Percentiles rank a stretch among this genome's conserved stretches.
phyloP scores from a whole-genome alignment of 2,888 invertebrate genomes.

The Amorpha juglandis region DNA sequence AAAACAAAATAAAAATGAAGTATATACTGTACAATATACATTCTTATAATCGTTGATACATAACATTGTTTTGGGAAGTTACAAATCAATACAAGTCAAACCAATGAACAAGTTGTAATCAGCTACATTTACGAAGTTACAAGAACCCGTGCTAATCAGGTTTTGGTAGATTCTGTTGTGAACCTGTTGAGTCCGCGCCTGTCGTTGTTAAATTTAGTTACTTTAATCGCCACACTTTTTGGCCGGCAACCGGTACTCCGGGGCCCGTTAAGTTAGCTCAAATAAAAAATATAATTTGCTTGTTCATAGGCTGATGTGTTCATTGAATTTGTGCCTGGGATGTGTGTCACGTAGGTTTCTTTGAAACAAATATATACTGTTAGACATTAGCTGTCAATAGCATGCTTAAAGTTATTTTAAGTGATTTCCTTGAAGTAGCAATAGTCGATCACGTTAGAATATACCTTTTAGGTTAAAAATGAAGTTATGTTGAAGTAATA shows the following conservation, averaged over 20 bases:
- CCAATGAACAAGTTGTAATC: background rate
- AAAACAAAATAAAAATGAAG: too few relatives aligned
- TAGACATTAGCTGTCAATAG: conserved; percentile 6
- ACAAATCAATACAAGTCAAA: background rate
- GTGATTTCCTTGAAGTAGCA: background rate
- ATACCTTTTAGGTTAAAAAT: background rate
- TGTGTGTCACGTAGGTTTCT: conserved; percentile 26
- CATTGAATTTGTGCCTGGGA: conserved; percentile 31
- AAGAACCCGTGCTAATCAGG: conserved; percentile 9
- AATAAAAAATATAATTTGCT: conserved; percentile 28
- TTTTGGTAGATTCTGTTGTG: conserved; percentile 14
- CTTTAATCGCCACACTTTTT: conserved; percentile 55
- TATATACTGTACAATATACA: too few relatives aligned
- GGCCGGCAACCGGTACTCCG: conserved; percentile 54
- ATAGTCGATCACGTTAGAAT: background rate
- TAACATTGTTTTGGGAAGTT: background rate
- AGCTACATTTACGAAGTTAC: background rate
- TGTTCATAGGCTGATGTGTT: conserved; percentile 40
- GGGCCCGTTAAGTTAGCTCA: conserved; percentile 47
- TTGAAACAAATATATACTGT: conserved; percentile 24
- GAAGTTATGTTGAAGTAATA: too few relatives aligned
- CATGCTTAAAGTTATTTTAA: background rate
- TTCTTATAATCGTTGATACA: too few relatives aligned
- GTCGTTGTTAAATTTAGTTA: conserved; percentile 37
- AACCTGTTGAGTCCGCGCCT: conserved; percentile 20